These are phyloP conservation scores for Accipiter virgatus DNA, from an alignment of 2,113 vertebrate species.

Conservation along the genomic window DNA sequence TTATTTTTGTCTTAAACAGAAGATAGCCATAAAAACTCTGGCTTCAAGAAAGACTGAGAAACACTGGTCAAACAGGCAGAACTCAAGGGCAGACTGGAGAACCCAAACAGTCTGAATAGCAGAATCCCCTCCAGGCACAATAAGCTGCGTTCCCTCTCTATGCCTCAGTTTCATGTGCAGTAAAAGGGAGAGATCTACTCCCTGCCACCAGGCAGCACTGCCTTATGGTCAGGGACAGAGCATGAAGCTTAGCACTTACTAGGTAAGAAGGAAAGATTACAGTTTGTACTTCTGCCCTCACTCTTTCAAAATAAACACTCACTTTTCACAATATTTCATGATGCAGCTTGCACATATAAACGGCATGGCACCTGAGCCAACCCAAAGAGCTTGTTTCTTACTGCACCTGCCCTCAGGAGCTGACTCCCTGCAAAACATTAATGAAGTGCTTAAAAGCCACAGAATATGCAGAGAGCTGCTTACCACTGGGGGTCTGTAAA, in stretches of 20 bases:
- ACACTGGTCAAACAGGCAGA: background rate
- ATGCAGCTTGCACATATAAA: background rate
- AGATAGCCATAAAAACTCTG: background rate
- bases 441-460: constrained; percentile 11
- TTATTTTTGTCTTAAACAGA: background rate
- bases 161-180: background rate
- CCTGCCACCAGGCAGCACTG: background rate
- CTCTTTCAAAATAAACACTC: background rate
- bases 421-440: constrained; percentile 19
- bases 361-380: background rate
- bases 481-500: constrained; percentile 23
- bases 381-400: background rate
- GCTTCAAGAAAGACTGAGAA: background rate
- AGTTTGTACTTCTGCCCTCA: background rate
- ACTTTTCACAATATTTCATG: background rate
- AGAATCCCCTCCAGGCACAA: background rate
- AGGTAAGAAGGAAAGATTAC: background rate
- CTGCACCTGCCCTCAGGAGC: background rate
- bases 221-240: background rate
- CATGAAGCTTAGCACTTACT: background rate
- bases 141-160: background rate
- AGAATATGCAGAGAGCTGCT: constrained; percentile 41
- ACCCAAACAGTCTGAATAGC: background rate
- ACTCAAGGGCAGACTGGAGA: background rate
- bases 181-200: background rate